A percentile compares a stretch with the other conserved stretches of the same genome.
These are phyloP conservation scores for Barbus barbus DNA, from an alignment of 2,113 vertebrate genomes.

Conservation along the genomic window DNA sequence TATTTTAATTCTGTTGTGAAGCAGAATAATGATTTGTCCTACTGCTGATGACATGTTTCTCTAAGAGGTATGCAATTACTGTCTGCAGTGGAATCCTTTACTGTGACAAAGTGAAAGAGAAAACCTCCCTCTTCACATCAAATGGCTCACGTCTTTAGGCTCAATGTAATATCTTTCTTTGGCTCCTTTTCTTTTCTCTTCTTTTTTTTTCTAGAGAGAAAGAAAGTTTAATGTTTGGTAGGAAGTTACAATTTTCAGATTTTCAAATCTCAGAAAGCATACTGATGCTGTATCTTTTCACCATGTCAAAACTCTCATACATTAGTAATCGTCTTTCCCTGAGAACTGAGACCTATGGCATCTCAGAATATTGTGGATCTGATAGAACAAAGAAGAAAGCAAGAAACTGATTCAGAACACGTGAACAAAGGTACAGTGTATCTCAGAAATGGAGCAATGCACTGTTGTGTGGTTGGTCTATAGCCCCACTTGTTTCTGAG, in stretches of 20 bases:
- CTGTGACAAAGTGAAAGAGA: not conserved
- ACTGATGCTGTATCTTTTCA: not conserved
- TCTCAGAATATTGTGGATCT: not conserved
- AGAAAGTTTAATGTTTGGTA: not conserved
- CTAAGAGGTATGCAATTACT: conserved; percentile 22
- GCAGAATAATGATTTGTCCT: not conserved
- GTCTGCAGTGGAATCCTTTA: not conserved
- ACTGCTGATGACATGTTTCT: not conserved
- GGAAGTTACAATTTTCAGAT: not conserved
- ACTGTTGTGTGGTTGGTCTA: not conserved
- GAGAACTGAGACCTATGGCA: not conserved
- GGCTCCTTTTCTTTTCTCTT: not conserved
- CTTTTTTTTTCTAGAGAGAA: not conserved
- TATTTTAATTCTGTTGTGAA: not conserved
- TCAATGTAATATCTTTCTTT: not conserved
- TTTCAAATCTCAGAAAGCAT: conserved; percentile 10
- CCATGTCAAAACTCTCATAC: conserved; percentile 17
- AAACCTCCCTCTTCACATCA: not conserved
- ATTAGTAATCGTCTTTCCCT: not conserved
- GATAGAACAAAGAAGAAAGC: conserved; percentile 4
- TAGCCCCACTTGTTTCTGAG: not conserved
- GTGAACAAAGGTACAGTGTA: not conserved
- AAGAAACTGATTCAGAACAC: not conserved
- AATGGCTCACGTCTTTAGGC: not conserved
- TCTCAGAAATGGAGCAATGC: not conserved